phyloP scores from a whole-genome alignment of 2,113 vertebrate genomes.

The Dasyornis broadbenti region DNA sequence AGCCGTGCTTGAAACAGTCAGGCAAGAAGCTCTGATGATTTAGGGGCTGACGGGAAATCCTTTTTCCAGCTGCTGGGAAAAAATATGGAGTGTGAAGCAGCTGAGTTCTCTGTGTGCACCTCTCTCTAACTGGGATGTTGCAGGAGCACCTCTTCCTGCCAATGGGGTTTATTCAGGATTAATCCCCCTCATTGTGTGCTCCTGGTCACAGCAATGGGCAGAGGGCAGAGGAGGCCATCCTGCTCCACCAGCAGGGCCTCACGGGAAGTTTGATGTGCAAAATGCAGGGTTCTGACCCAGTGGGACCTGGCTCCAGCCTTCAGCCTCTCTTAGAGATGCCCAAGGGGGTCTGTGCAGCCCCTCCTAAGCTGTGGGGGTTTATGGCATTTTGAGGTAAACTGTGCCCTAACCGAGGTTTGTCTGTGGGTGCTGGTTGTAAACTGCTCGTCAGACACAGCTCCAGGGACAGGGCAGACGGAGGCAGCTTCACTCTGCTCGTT shows the following conservation, averaged over 20 bases:
- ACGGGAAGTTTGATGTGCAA: neutral
- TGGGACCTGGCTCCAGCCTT: neutral
- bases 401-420: neutral
- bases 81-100: neutral
- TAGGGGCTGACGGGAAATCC: slow-evolving; percentile 8
- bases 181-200: neutral
- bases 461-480: neutral
- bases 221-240: neutral
- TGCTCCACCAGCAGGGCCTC: neutral
- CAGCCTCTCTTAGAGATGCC: neutral
- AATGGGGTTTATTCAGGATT: neutral
- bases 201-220: neutral
- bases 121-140: slow-evolving; percentile 12
- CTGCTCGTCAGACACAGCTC: neutral
- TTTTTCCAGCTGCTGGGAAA: slow-evolving; percentile 25
- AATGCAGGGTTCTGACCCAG: neutral
- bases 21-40: neutral
- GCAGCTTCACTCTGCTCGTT: neutral
- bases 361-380: neutral
- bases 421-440: neutral
- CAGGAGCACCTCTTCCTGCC: neutral
- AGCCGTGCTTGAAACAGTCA: neutral
- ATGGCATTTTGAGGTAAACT: neutral
- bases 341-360: neutral
- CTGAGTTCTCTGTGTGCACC: neutral